A percentile compares a stretch with the other conserved stretches of the same genome.
Conservation (phyloP, 2,113 vertebrate genomes). For the Bubo blakistoni region DNA sequence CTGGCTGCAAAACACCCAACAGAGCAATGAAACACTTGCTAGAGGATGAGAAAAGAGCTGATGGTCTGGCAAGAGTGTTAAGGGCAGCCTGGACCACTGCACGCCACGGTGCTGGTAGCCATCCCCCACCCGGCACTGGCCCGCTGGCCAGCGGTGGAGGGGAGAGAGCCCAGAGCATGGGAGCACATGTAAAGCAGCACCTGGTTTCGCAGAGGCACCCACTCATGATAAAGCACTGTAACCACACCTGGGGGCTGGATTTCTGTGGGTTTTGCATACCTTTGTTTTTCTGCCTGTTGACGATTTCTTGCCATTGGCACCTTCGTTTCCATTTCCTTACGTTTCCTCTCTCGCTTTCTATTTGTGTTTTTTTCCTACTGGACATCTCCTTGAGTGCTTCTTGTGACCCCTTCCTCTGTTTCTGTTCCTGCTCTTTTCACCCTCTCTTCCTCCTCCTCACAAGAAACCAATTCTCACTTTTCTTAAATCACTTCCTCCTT, state of each 20-base stretch:
- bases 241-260: not conserved
- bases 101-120: no score
- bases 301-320: not conserved
- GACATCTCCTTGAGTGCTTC: not conserved
- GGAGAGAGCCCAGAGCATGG: not conserved
- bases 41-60: not conserved
- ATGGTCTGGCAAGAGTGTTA: fast-evolving
- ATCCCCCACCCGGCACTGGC: fast-evolving
- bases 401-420: not conserved
- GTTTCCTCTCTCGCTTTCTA: not conserved
- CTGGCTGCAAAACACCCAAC: not conserved
- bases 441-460: not conserved
- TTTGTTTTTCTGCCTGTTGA: no score
- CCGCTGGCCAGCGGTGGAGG: not conserved
- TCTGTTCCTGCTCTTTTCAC: not conserved
- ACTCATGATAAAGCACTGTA: fast-evolving
- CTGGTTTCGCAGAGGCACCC: not conserved
- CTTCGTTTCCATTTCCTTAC: not conserved
- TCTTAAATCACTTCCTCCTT: not conserved
- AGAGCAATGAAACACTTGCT: not conserved
- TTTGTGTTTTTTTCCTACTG: not conserved
- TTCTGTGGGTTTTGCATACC: not conserved
- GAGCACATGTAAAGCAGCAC: not conserved
- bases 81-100: not conserved
- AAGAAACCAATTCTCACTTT: not conserved